phyloP scores from a whole-genome alignment of 2,888 invertebrate species.

The Dendrolimus pini region DNA sequence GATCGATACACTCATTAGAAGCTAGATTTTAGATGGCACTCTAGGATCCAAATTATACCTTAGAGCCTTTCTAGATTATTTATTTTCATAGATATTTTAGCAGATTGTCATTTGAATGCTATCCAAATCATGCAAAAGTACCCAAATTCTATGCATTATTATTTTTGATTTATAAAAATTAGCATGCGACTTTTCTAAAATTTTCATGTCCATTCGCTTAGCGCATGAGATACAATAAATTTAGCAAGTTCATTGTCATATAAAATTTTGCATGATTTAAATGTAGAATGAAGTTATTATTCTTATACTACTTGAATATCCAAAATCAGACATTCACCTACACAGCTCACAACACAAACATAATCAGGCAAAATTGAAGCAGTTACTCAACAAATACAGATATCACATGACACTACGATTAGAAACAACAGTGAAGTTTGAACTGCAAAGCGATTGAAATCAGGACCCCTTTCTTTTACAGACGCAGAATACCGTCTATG shows the following conservation, averaged over 20 bases:
- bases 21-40: slow-evolving; percentile 40
- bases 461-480: slow-evolving; percentile 79
- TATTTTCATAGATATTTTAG: slow-evolving; percentile 5
- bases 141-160: not conserved
- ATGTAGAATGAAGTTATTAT: slow-evolving; percentile 7
- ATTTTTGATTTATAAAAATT: not conserved
- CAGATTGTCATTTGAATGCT: slow-evolving; percentile 5
- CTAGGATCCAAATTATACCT: slow-evolving; percentile 12
- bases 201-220: slow-evolving; percentile 31
- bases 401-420: slow-evolving; percentile 40
- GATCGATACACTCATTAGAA: slow-evolving; percentile 47
- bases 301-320: not conserved
- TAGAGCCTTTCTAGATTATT: not conserved
- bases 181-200: slow-evolving; percentile 17
- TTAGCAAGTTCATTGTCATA: slow-evolving; percentile 5
- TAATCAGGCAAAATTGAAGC: slow-evolving; percentile 10
- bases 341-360: slow-evolving; percentile 18
- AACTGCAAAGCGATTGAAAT: slow-evolving; percentile 73
- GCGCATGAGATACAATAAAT: slow-evolving; percentile 25
- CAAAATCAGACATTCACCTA: slow-evolving; percentile 16
- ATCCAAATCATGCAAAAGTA: slow-evolving; percentile 4
- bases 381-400: slow-evolving; percentile 27
- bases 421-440: slow-evolving; percentile 47
- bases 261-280: slow-evolving; percentile 12
- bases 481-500: slow-evolving; percentile 99